phyloP scores from a whole-genome alignment of 2,888 invertebrate species.

The Lepidochitona cinerea region DNA sequence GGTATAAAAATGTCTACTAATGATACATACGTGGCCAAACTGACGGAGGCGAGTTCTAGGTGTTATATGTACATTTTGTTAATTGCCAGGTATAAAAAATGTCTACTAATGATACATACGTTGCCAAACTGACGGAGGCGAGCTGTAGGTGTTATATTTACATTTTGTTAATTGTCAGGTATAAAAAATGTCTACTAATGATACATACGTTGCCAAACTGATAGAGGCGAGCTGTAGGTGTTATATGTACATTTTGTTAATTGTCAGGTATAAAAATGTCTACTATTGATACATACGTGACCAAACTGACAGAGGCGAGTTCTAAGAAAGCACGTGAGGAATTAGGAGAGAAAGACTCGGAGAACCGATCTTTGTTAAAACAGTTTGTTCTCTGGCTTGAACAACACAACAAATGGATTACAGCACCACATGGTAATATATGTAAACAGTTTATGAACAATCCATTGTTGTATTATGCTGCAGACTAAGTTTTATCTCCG shows the following conservation, averaged over 20 bases:
- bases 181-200: too few relatives aligned
- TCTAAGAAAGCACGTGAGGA: constrained; percentile 39
- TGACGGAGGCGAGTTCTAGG: constrained; percentile 31
- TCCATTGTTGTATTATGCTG: too few relatives aligned
- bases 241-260: too few relatives aligned
- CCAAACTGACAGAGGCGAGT: too few relatives aligned
- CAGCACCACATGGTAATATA: constrained; percentile 39
- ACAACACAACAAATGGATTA: constrained; percentile 34
- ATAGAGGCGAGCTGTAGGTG: too few relatives aligned
- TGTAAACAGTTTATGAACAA: too few relatives aligned
- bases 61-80: constrained; percentile 34
- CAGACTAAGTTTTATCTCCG: too few relatives aligned
- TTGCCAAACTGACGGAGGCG: constrained; percentile 31
- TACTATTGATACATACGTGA: too few relatives aligned
- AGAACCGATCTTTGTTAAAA: constrained; percentile 31
- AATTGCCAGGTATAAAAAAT: constrained; percentile 38
- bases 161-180: too few relatives aligned
- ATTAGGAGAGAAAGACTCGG: constrained; percentile 41
- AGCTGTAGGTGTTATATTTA: too few relatives aligned
- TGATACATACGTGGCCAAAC: constrained; percentile 27
- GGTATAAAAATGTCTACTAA: constrained; percentile 28
- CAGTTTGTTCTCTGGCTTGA: constrained; percentile 38
- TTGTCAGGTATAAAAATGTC: too few relatives aligned
- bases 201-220: too few relatives aligned
- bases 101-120: constrained; percentile 24